Evolutionary conservation across 2,888 invertebrate genomes (phyloP).

Genomic region (Scrobipalpa costella): DNA sequence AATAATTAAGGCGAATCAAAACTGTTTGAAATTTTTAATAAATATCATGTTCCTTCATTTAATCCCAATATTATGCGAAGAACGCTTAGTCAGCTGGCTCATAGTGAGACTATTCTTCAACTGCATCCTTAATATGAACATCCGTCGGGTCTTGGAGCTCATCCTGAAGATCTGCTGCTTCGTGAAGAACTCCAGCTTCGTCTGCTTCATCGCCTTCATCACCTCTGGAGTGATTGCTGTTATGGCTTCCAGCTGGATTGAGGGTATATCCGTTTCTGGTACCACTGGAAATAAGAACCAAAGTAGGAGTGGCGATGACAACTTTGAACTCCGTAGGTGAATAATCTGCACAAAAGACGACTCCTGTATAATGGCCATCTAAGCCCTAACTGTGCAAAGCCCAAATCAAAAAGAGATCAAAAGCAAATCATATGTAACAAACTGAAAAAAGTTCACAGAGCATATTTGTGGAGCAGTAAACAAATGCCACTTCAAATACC

Average conservation of each 20-base stretch:
- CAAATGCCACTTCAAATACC: too few species aligned
- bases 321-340: too few species aligned
- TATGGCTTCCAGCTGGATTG: conserved; percentile 66
- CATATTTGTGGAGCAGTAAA: too few species aligned
- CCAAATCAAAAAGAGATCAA: too few species aligned
- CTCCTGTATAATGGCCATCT: too few species aligned
- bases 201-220: conserved; percentile 58
- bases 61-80: neutral
- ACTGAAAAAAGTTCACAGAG: too few species aligned
- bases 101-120: conserved; percentile 48
- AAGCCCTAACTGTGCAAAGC: too few species aligned
- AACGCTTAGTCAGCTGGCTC: neutral
- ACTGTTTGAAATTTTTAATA: neutral
- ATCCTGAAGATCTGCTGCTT: conserved; percentile 67
- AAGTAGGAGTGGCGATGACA: too few species aligned
- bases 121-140: conserved; percentile 66
- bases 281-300: conserved; percentile 55
- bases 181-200: conserved; percentile 64
- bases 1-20: too few species aligned
- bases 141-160: conserved; percentile 58
- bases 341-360: too few species aligned
- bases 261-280: conserved; percentile 58
- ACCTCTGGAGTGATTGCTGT: conserved; percentile 57
- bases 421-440: too few species aligned
- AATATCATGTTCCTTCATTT: neutral